These are phyloP conservation scores for Idaea straminata DNA, from an alignment of 2,888 invertebrate species.

Conservation along the genomic window DNA sequence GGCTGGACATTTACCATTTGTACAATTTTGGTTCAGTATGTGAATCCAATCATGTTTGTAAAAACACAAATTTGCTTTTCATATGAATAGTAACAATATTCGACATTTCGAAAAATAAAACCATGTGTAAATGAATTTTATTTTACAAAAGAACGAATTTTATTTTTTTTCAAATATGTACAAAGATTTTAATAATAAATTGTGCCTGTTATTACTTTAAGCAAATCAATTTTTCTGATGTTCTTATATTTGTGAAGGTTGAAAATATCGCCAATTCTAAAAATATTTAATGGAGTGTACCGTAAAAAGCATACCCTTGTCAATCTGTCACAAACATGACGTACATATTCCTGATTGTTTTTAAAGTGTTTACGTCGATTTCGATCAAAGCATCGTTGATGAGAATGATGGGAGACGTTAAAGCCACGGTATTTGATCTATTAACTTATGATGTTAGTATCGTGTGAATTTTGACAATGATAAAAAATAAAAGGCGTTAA, in stretches of 20 bases:
- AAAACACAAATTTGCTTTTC: neutral
- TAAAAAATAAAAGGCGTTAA: slow-evolving; percentile 61
- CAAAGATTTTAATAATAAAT: too few relatives aligned
- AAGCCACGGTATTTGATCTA: slow-evolving; percentile 28
- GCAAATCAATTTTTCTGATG: neutral
- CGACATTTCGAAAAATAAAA: too few relatives aligned
- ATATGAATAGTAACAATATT: too few relatives aligned
- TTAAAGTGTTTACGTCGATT: slow-evolving; percentile 57
- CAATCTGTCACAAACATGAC: slow-evolving; percentile 74
- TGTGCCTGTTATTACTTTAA: neutral
- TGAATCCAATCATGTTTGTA: neutral
- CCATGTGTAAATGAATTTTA: neutral
- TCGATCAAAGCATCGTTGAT: slow-evolving; percentile 46
- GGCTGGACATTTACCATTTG: slow-evolving; percentile 30
- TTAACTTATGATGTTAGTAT: slow-evolving; percentile 37
- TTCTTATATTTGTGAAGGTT: neutral
- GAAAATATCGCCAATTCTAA: neutral
- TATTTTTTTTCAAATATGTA: neutral
- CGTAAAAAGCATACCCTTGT: slow-evolving; percentile 66
- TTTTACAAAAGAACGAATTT: neutral
- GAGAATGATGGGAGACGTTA: slow-evolving; percentile 25
- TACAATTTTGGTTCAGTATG: slow-evolving; percentile 17
- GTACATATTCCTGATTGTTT: slow-evolving; percentile 66
- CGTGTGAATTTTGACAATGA: slow-evolving; percentile 55
- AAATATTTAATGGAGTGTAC: slow-evolving; percentile 67